These are phyloP conservation scores for Taenaris catops DNA, from an alignment of 2,888 invertebrate genomes.

Conservation along the genomic window DNA sequence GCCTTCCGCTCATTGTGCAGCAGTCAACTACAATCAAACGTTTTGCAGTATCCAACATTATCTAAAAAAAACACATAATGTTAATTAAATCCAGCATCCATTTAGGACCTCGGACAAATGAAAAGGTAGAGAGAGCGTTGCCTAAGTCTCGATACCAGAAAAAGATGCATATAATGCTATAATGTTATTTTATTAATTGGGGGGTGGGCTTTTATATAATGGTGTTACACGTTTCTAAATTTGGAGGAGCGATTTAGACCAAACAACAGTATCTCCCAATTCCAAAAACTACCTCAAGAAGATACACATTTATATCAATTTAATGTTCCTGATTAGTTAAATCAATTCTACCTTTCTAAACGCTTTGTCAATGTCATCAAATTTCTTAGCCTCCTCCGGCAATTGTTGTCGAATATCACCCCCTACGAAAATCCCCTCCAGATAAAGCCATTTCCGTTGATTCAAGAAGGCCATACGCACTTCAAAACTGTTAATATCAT, in stretches of 20 bases:
- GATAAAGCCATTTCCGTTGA: slow-evolving; percentile 94
- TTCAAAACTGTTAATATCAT: slow-evolving; percentile 93
- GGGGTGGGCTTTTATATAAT: no score
- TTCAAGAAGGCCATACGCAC: slow-evolving; percentile 93
- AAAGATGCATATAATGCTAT: no score
- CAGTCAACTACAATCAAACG: slow-evolving; percentile 89
- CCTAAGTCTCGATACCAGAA: no score
- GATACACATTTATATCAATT: no score
- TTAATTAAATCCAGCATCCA: no score
- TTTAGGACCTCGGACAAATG: no score
- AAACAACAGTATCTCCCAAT: no score
- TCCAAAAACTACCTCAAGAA: no score
- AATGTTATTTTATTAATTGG: no score
- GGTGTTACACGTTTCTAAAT: no score
- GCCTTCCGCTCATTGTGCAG: slow-evolving; percentile 86
- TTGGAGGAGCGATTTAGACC: no score
- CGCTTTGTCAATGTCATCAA: slow-evolving; percentile 91
- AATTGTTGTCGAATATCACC: slow-evolving; percentile 93
- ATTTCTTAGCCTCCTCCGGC: slow-evolving; percentile 94
- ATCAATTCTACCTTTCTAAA: slow-evolving; percentile 82
- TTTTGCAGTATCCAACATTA: slow-evolving; percentile 92
- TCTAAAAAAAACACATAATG: slow-evolving; percentile 77
- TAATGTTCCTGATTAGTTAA: neutral
- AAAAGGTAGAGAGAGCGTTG: no score
- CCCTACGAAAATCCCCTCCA: slow-evolving; percentile 95